Conservation (phyloP, 2,113 vertebrate genomes). For the Varanus salvator region DNA sequence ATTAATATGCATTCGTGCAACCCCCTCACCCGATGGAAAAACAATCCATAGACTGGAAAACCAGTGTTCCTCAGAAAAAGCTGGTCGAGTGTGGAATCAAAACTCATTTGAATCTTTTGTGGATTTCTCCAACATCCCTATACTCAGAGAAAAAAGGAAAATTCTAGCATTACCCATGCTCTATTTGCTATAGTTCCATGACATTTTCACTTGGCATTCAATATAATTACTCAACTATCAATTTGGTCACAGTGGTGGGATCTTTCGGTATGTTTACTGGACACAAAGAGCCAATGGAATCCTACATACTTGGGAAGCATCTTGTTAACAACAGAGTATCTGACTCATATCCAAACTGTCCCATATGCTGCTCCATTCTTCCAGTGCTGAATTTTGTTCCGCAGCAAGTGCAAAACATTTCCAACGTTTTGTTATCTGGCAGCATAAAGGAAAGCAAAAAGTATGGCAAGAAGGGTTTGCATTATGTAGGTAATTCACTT, state of each 20-base stretch:
- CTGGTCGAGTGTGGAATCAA: too few relatives aligned
- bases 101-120: too few relatives aligned
- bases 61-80: too few relatives aligned
- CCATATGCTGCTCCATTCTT: background rate
- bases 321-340: background rate
- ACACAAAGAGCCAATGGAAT: background rate
- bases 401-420: constrained; percentile 12
- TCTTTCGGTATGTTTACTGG: background rate
- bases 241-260: background rate
- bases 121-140: background rate
- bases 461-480: background rate
- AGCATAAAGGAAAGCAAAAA: constrained; percentile 33
- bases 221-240: background rate
- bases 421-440: background rate
- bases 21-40: too few relatives aligned
- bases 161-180: background rate
- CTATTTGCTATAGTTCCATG: background rate
- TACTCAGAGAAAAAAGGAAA: background rate
- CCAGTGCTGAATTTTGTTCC: background rate
- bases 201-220: background rate
- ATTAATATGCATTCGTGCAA: too few relatives aligned
- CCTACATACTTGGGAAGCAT: background rate
- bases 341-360: fast-evolving
- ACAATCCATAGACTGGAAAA: too few relatives aligned
- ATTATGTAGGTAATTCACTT: constrained; percentile 10